Conservation (phyloP, 2,113 vertebrate species). For the Pygoscelis adeliae region DNA sequence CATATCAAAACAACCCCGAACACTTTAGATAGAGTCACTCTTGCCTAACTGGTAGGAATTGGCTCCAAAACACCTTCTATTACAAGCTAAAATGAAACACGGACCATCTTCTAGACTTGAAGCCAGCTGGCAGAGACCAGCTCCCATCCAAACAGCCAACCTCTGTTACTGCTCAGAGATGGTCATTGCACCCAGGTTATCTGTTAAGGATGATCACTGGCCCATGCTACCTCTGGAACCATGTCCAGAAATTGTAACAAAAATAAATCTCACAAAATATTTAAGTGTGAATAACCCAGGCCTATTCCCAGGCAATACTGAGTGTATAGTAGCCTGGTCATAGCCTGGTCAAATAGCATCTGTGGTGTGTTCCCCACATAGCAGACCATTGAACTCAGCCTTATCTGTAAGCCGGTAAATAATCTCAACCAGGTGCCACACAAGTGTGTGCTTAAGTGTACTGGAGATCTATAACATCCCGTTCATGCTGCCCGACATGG, state of each 20-base stretch:
- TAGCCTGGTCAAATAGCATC: not conserved
- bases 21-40: not conserved
- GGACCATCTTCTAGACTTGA: not conserved
- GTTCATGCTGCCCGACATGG: fast-evolving
- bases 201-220: not conserved
- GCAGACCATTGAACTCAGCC: not conserved
- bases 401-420: not conserved
- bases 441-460: not conserved
- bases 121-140: not conserved
- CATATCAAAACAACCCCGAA: not conserved
- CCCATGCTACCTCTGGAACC: not conserved
- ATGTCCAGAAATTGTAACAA: not conserved
- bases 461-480: not conserved
- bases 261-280: not conserved
- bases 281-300: not conserved
- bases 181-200: not conserved
- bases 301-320: not conserved
- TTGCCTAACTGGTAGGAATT: not conserved
- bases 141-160: not conserved
- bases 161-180: not conserved
- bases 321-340: too few relatives aligned
- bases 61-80: not conserved
- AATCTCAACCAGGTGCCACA: not conserved
- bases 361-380: not conserved
- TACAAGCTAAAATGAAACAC: not conserved